Evolutionary conservation across 2,888 invertebrate genomes (phyloP), one percentile per base, ranked within the genome.

Genomic region (Pachliopta kotzebuea): DNA sequence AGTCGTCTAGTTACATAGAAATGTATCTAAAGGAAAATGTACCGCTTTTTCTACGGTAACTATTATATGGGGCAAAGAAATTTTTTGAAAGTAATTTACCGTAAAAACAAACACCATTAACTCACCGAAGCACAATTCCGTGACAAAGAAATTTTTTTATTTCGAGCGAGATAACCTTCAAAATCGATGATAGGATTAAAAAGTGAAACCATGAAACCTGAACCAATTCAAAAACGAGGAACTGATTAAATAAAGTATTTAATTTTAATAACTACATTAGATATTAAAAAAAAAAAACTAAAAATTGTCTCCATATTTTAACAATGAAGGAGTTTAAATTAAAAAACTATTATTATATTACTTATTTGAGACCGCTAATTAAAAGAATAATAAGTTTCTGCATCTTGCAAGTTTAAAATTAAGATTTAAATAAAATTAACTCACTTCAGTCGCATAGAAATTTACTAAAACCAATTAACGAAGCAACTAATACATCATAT

Each of bases 91-190:
- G 59, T 24, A 53, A 58, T 61, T 60, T 49, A 53, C 55, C 56
- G 56, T 56, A 64, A 65, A 65, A 60, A 1, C 31, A 58, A 58
- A 57, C 49, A 57, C 23, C 60, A 29, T 53, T 58, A 57, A 42
- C 17, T n/a, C 54, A 65, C 23, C 45, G 56, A 50, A 60, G 60
- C 67, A 61, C 63, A 61, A 58, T 56, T 29, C 68, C 67, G 65
- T 67, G 49, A 67, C 67, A 59, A 62, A 62, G 63, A 60, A 62
- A 23, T 20, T 56, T 7, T 45, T n/a, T 18, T 14, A 45, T 45
- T 45, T 54, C 31, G 14, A 56, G 53, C 45, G 53, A 57, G 49
- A 53, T 57, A 45, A 61, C 42, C 57, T 21, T 23, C 53, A 50
- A 62, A 65, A 65, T 21, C 29, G 53, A 61, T 56, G 56, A 57